Conservation (phyloP, 2,888 invertebrate genomes). For the Drosophila niveifrons region DNA sequence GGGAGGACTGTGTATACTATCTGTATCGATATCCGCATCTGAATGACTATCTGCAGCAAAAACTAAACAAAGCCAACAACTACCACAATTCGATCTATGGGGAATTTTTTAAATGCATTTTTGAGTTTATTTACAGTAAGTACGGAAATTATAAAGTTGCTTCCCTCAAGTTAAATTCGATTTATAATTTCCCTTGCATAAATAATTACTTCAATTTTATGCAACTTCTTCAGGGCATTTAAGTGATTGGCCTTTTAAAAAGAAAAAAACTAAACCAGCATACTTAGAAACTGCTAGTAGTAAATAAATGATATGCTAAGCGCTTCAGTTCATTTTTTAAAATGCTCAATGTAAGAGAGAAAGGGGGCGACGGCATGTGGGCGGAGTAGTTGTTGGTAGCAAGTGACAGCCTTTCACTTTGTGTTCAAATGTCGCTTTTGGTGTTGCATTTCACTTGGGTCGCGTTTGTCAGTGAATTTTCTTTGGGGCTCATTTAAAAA, state of each 20-base stretch:
- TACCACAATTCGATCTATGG: conserved; percentile 18
- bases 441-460: conserved; percentile 74
- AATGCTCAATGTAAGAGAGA: conserved; percentile 14
- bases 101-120: conserved; percentile 45
- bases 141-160: conserved; percentile 75
- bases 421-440: conserved; percentile 63
- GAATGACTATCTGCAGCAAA: conserved; percentile 41
- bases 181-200: conserved; percentile 70
- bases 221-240: conserved; percentile 31
- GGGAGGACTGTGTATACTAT: conserved; percentile 17
- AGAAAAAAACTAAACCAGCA: conserved; percentile 9
- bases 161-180: conserved; percentile 40
- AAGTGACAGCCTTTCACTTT: conserved; percentile 78
- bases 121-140: conserved; percentile 58
- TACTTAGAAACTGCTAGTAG: conserved; percentile 21
- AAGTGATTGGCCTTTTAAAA: background rate
- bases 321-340: conserved; percentile 71
- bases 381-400: conserved; percentile 24
- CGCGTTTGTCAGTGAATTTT: conserved; percentile 32
- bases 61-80: conserved; percentile 54
- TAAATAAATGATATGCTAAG: conserved; percentile 70
- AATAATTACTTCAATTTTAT: conserved; percentile 39
- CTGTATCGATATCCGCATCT: conserved; percentile 38
- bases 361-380: conserved; percentile 1
- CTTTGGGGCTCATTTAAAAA: conserved; percentile 68